phyloP scores from a whole-genome alignment of 2,797 vertebrate genomes.

The Tarsius wallacei region DNA sequence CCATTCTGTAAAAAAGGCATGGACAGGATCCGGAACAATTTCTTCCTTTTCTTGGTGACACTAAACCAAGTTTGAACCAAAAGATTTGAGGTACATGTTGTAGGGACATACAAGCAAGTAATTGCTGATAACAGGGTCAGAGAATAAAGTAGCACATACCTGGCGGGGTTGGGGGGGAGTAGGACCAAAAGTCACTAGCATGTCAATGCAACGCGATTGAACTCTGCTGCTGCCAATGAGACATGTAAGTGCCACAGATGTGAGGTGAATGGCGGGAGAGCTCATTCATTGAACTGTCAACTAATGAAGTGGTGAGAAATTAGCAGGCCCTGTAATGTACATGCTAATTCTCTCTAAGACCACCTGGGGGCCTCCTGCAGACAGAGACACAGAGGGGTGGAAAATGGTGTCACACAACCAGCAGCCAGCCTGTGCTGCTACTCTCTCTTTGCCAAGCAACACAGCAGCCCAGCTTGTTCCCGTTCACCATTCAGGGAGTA shows the following conservation, averaged over 20 bases:
- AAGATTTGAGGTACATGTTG: background rate
- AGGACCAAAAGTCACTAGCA: background rate
- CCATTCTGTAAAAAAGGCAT: background rate
- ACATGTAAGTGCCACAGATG: background rate
- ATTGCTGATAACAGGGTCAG: conserved; percentile 41
- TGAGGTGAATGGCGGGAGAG: conserved; percentile 1
- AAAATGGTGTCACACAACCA: background rate
- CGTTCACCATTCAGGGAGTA: conserved; percentile 57
- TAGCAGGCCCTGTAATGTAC: conserved; percentile 65
- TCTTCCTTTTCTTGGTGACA: background rate
- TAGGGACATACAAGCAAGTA: background rate
- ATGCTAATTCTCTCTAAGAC: conserved; percentile 70
- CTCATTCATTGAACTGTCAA: conserved; percentile 2
- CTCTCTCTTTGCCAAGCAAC: conserved; percentile 53
- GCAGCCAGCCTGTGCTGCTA: background rate
- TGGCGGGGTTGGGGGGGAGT: too few species aligned
- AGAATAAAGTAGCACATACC: background rate
- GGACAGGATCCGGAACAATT: background rate
- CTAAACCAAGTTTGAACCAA: background rate
- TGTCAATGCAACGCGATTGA: background rate
- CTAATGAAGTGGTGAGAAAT: conserved; percentile 76
- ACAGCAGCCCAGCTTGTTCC: conserved; percentile 69
- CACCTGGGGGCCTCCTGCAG: conserved; percentile 71
- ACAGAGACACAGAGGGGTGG: background rate
- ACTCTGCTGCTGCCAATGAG: conserved; percentile 9